These are phyloP conservation scores for Mechanitis messenoides DNA, from an alignment of 2,888 invertebrate genomes.

Conservation along the genomic window DNA sequence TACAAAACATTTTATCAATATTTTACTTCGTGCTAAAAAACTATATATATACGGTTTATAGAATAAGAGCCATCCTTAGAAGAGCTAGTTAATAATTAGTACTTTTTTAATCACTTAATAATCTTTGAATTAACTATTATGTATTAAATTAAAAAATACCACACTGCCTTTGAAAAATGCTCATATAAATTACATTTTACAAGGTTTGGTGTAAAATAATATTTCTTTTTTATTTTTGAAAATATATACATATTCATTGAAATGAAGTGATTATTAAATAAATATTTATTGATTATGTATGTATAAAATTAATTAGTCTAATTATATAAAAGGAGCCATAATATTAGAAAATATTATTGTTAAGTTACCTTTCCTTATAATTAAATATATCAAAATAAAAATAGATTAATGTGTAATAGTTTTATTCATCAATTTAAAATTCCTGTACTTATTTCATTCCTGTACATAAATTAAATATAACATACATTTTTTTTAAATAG, in stretches of 20 bases:
- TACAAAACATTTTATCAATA: no score
- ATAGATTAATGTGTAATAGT: constrained; percentile 38
- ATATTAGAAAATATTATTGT: constrained; percentile 47
- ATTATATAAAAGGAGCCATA: constrained; percentile 62
- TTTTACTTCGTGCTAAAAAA: no score
- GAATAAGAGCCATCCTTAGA: background rate
- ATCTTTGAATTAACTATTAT: background rate
- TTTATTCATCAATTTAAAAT: constrained; percentile 41
- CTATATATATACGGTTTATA: no score
- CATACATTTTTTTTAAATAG: constrained; percentile 29
- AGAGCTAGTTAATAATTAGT: background rate
- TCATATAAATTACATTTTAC: constrained; percentile 23
- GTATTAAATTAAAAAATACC: constrained; percentile 1
- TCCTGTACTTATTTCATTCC: constrained; percentile 18
- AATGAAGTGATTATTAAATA: constrained; percentile 15
- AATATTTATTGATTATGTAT: constrained; percentile 18
- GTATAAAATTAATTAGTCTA: background rate
- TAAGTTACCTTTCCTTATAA: constrained; percentile 63
- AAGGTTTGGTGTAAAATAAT: constrained; percentile 1
- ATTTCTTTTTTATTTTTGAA: constrained; percentile 4
- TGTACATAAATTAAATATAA: constrained; percentile 24
- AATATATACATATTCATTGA: constrained; percentile 7
- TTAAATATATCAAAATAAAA: constrained; percentile 37
- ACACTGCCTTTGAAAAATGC: constrained; percentile 38
- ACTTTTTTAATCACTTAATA: background rate